A percentile compares a stretch with the other conserved stretches of the same genome.
phyloP scores from a whole-genome alignment of 2,113 vertebrate species.

The Pteronura brasiliensis region DNA sequence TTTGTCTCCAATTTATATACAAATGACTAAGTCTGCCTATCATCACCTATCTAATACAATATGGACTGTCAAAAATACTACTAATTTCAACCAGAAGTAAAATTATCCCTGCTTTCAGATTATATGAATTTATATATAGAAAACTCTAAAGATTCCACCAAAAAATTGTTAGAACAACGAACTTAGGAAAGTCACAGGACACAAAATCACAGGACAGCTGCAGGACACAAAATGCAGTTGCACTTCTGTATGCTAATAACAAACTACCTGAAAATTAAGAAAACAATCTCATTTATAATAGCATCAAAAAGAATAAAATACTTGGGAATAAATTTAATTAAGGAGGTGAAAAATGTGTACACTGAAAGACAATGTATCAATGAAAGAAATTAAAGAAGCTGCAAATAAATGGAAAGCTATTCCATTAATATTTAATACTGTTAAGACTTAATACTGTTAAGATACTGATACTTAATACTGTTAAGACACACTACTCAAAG shows the following conservation, averaged over 20 bases:
- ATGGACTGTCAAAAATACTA: not conserved
- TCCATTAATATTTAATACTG: no score
- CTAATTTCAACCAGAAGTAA: not conserved
- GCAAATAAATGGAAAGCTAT: not conserved
- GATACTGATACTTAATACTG: not conserved
- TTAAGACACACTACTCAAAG: not conserved
- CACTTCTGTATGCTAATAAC: not conserved
- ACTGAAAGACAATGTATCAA: not conserved
- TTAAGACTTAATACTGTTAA: not conserved
- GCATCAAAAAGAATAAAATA: not conserved
- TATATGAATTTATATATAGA: not conserved
- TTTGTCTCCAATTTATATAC: not conserved
- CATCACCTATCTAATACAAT: not conserved
- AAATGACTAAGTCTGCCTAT: not conserved
- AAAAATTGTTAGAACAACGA: not conserved
- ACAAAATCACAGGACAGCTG: not conserved
- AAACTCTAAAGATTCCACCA: not conserved
- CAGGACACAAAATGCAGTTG: not conserved
- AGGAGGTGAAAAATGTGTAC: not conserved
- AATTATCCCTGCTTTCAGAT: not conserved
- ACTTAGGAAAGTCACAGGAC: not conserved
- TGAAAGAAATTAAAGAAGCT: not conserved
- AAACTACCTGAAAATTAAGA: not conserved
- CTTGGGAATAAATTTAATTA: not conserved
- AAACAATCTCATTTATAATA: not conserved